A percentile compares a stretch with the other conserved stretches of the same genome.
Conservation (phyloP, 2,797 vertebrate genomes). For the Rhynchonycteris naso region DNA sequence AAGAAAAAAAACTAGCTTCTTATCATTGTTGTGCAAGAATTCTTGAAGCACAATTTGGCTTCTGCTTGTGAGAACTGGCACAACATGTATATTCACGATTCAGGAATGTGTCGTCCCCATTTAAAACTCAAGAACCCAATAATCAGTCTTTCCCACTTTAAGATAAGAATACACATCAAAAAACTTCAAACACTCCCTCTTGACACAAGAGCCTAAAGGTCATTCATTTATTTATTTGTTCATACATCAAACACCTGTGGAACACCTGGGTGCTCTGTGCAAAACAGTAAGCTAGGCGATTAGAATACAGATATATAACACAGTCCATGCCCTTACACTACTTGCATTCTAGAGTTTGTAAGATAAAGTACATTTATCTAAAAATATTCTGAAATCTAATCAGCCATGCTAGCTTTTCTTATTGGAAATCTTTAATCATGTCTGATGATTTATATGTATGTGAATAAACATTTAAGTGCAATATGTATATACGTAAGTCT, state of each 20-base stretch:
- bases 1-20: not conserved
- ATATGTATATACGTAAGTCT: not conserved
- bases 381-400: constrained; percentile 12
- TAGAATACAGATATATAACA: not conserved
- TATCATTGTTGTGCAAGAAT: not conserved
- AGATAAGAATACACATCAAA: not conserved
- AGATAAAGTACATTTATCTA: constrained; percentile 12
- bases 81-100: not conserved
- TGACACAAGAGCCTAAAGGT: not conserved
- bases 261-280: not conserved
- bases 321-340: not conserved
- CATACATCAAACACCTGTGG: not conserved
- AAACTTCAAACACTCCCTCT: not conserved
- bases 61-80: not conserved
- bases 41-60: not conserved
- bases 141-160: not conserved
- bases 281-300: not conserved
- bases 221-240: not conserved
- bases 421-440: not conserved
- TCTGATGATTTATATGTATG: not conserved
- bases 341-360: not conserved
- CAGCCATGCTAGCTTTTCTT: not conserved
- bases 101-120: constrained; percentile 7
- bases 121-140: not conserved
- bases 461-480: not conserved